These are phyloP conservation scores for Anorthoa munda DNA, from an alignment of 2,888 invertebrate species.

Conservation along the genomic window DNA sequence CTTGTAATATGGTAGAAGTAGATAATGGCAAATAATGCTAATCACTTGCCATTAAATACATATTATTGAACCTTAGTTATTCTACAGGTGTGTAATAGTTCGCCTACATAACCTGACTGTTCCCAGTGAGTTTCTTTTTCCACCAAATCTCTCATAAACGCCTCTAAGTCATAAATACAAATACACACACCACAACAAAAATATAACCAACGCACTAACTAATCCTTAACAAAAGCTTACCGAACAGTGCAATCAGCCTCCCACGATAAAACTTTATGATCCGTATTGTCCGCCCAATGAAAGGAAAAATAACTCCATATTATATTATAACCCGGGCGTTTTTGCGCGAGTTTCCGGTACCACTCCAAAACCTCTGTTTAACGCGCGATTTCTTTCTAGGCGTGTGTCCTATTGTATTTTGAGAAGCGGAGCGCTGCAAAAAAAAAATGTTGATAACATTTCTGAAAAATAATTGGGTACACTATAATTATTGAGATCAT, in stretches of 20 bases:
- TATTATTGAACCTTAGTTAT: no score
- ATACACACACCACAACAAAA: background rate
- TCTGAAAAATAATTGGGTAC: no score
- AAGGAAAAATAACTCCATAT: conserved; percentile 80
- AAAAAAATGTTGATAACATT: background rate
- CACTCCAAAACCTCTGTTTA: conserved; percentile 64
- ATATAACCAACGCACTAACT: conserved; percentile 1
- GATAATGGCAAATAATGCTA: no score
- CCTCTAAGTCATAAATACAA: background rate
- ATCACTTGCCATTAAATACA: no score
- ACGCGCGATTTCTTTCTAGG: conserved; percentile 54
- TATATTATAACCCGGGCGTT: conserved; percentile 68
- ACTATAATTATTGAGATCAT: no score
- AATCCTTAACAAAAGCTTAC: conserved; percentile 18
- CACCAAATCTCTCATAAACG: no score
- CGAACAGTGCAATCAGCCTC: conserved; percentile 54
- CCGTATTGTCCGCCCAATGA: conserved; percentile 82
- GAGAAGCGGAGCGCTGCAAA: conserved; percentile 4
- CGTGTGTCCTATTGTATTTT: background rate
- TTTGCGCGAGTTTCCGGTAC: conserved; percentile 56
- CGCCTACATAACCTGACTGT: no score
- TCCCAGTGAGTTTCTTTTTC: no score
- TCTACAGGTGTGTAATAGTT: no score
- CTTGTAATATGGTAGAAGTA: no score
- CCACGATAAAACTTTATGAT: conserved; percentile 82